Base-by-base conservation (phyloP, 2,113 vertebrate genomes). In the zebrafish (Danio rerio) region DNA sequence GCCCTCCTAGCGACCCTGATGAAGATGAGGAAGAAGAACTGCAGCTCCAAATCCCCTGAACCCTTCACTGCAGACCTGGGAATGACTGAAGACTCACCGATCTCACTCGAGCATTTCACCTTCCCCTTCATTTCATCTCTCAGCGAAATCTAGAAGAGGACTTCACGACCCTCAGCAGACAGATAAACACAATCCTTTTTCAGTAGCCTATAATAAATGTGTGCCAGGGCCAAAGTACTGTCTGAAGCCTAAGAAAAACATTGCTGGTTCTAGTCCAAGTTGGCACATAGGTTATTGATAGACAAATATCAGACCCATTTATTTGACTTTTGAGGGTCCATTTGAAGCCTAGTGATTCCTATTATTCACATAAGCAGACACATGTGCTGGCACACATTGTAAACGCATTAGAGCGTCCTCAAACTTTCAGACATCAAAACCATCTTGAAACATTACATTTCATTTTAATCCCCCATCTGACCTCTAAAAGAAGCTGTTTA, bases 41-140 rank as follows among this genome's bases (percentile, higher is more conserved):
- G 80, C 96, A 97, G 90, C 94, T 99, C 66, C 97, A 99, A 90
- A 96, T 97, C 88, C 93, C 97, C 59, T 98, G 88, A 93, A 53
- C 12, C 0, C 12, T 16, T 77, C 8, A 4, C 20, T 31, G n/a
- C 56, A 15, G 13, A 53, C 75, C 20, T 13, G 16, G 21, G 9
- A 84, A 68, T 62, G 61, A 80, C 9, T 42, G 72, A 21, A 16
- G 47, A 76, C 69, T 12, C 69, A 70, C 52, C 49, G 40, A 80
- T 70, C 40, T 6, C 21, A 53, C 8, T 21, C 59, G 7, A 49
- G 40, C 69, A 80, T 74, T 83, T 80, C 78, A 76, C 55, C 42
- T 52, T 75, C 49, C 43, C 55, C 21, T 61, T 78, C 61, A 73
- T 55, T 79, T 50, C 58, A 65, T 81, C 53, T 81, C 42, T 12